A percentile compares a stretch with the other conserved stretches of the same genome.
phyloP scores from a whole-genome alignment of 2,113 vertebrate genomes.

The Stictonetta naevosa region DNA sequence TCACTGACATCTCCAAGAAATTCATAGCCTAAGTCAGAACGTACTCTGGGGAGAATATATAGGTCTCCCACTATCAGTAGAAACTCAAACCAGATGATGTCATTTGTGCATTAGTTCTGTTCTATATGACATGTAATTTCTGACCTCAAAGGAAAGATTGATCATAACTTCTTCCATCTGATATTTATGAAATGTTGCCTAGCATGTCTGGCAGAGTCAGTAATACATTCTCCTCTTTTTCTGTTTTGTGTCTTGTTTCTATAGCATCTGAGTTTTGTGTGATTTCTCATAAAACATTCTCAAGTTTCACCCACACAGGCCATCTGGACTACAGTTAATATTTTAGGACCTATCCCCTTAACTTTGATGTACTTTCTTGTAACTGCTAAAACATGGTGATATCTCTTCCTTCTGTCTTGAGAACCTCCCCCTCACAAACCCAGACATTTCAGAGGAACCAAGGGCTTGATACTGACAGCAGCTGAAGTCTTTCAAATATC shows the following conservation, averaged over 20 bases:
- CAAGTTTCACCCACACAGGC: conserved; percentile 48
- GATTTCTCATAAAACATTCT: conserved; percentile 69
- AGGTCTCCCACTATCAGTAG: neutral
- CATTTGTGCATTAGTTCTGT: neutral
- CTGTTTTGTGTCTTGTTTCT: conserved; percentile 69
- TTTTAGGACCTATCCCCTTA: conserved; percentile 64
- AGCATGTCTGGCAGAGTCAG: conserved; percentile 63
- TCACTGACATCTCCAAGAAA: neutral
- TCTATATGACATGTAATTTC: neutral
- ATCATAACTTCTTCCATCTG: conserved; percentile 34
- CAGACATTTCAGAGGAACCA: conserved; percentile 27
- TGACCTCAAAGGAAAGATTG: conserved; percentile 3
- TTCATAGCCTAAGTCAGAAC: neutral
- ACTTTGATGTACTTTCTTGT: conserved; percentile 68
- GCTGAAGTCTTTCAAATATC: conserved; percentile 21
- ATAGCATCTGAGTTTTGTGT: conserved; percentile 63
- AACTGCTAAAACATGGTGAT: conserved; percentile 56
- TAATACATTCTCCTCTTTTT: conserved; percentile 53
- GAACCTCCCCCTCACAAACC: conserved; percentile 45
- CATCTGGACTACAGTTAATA: conserved; percentile 67
- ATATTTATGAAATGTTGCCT: conserved; percentile 68
- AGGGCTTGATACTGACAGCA: conserved; percentile 36
- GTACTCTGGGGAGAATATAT: neutral
- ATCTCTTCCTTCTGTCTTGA: conserved; percentile 55
- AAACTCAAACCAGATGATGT: neutral